Base-by-base conservation (phyloP, 2,113 vertebrate genomes). In the Callionymus lyra region DNA sequence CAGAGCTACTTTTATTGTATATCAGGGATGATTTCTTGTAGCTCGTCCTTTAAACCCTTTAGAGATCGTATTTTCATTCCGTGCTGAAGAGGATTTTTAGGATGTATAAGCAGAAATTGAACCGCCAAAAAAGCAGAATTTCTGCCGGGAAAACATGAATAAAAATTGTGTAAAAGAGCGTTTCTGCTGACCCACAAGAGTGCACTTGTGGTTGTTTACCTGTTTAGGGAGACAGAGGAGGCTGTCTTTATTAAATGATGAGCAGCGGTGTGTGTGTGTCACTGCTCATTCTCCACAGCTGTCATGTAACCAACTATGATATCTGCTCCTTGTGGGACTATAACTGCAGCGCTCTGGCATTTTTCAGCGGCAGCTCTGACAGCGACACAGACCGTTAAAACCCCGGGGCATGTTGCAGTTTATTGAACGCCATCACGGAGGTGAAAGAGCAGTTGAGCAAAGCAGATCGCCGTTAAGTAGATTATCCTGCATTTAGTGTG, bases 231-330 rank as follows among this genome's bases (percentile, higher is more conserved):
- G 21, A 27, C 21, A 8, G 21, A 27, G 21, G 21, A 27, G 21
- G 4, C 21, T 4, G 8, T 4, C 21, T 27, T 27, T 27, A 27
- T 27, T 27, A 60, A 64, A 47, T 44, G 66, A 71, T 53, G 63
- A 70, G 57, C 46, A 16, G 42, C 41, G 59, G 53, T 71, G 54
- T 68, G 35, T 10, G 49, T 59, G 21, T 27, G 21, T 27, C 47
- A 42, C 59, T 15, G 47, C 70, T 72, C 56, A 42, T 66, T 57
- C 35, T 16, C 67, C 57, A 56, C 63, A 56, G 48, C 70, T 68
- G 75, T 72, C 75, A 70, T 68, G 70, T 74, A 53, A 56, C 44
- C 10, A 9, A 46, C 42, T 41, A 44, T 62, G 63, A 70, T 70
- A 55, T 56, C 47, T 55, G 50, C 50, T 64, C 66, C 71, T 54